Conservation (phyloP, 2,113 vertebrate genomes). For the Gobiocypris rarus region DNA sequence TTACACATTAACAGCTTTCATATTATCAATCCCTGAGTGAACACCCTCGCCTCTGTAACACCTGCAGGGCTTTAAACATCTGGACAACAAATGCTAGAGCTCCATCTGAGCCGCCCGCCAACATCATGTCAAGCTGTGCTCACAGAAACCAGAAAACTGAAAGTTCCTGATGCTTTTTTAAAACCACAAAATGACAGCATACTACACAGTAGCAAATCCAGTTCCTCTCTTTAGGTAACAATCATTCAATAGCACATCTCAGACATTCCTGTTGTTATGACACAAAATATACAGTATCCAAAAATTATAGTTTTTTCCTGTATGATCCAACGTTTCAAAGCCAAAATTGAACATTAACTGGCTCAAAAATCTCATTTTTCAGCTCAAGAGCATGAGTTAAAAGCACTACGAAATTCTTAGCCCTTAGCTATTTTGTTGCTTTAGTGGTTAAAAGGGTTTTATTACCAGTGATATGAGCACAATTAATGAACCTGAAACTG, state of each 20-base stretch:
- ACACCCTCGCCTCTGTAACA: not conserved
- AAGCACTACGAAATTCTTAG: too few relatives aligned
- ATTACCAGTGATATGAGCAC: not conserved
- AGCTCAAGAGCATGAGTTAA: not conserved
- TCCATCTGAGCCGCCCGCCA: not conserved
- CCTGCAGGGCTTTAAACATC: conserved; percentile 1
- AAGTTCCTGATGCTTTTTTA: not conserved
- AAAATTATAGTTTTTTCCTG: not conserved
- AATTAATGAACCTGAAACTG: not conserved
- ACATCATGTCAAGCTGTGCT: not conserved
- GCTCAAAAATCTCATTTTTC: not conserved
- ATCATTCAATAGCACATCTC: not conserved
- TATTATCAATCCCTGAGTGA: not conserved
- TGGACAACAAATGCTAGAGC: not conserved
- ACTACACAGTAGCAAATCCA: not conserved
- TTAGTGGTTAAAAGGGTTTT: not conserved
- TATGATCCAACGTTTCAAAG: not conserved
- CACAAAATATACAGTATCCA: not conserved
- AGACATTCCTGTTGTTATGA: not conserved
- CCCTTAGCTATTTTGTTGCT: too few relatives aligned
- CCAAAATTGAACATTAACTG: not conserved
- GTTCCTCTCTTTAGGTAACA: not conserved
- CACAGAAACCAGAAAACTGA: not conserved
- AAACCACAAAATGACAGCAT: not conserved
- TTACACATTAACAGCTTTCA: not conserved